A percentile compares a stretch with the other conserved stretches of the same genome.
Evolutionary conservation across 2,797 vertebrate species (phyloP).

Genomic region (Natrix natrix): DNA sequence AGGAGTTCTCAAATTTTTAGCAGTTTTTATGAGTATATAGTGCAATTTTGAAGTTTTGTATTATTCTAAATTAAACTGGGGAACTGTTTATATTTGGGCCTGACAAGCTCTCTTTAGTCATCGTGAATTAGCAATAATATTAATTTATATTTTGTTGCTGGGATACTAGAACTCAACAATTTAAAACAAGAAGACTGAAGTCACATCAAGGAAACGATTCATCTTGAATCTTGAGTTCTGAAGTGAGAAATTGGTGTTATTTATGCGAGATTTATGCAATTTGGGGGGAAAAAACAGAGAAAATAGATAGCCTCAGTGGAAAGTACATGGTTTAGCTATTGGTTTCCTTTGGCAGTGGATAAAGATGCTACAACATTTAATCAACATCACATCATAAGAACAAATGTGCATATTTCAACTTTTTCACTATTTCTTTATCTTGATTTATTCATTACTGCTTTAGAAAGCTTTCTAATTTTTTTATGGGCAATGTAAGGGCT

Average conservation of each 20-base stretch:
- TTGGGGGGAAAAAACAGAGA: background rate
- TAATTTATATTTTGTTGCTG: background rate
- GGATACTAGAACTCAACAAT: background rate
- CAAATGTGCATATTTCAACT: background rate
- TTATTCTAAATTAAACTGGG: background rate
- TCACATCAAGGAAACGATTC: background rate
- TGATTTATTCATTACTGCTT: background rate
- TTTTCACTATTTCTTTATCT: background rate
- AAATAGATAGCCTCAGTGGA: background rate
- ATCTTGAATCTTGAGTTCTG: background rate
- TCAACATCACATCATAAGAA: background rate
- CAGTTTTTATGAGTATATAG: background rate
- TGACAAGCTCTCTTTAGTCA: background rate
- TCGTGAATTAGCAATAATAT: background rate
- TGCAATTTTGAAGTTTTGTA: background rate
- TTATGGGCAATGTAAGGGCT: background rate
- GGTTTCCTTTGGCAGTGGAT: background rate
- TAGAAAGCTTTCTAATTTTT: background rate
- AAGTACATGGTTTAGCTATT: background rate
- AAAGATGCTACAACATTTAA: background rate
- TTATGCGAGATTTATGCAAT: background rate
- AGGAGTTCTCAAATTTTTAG: background rate
- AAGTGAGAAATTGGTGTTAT: background rate
- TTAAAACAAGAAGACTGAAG: background rate
- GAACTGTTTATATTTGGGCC: background rate